Conservation (phyloP, 1,140 invertebrate genomes). For the Diachasma alloeum region DNA sequence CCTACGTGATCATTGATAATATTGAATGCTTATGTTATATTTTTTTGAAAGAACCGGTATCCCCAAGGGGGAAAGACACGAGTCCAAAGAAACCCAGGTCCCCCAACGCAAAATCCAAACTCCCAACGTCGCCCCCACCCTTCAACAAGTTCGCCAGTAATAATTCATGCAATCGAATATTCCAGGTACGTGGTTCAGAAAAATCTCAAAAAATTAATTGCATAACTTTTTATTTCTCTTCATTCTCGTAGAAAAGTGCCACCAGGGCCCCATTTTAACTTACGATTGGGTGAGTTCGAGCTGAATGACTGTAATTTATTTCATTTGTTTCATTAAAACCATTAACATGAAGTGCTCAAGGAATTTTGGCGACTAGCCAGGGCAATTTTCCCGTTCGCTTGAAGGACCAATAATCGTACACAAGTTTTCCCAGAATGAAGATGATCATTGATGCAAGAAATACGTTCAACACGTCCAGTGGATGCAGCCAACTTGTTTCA, state of each 20-base stretch:
- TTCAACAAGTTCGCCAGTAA: not conserved
- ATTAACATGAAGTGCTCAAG: conserved; percentile 52
- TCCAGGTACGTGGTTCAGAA: not conserved
- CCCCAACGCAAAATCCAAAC: not conserved
- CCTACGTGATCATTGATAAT: too few species aligned
- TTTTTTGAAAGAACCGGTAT: not conserved
- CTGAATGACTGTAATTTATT: not conserved
- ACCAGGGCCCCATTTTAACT: not conserved
- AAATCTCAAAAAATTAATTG: not conserved
- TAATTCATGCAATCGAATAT: not conserved
- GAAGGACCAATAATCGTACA: conserved; percentile 83
- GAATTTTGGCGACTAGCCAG: conserved; percentile 80
- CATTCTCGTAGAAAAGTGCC: not conserved
- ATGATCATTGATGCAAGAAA: conserved; percentile 74
- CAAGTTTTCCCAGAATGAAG: conserved; percentile 75
- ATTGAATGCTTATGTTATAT: too few species aligned
- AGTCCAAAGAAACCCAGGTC: not conserved
- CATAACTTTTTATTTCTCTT: not conserved
- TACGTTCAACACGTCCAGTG: conserved; percentile 78
- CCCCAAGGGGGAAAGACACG: not conserved
- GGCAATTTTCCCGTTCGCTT: conserved; percentile 80
- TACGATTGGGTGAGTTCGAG: not conserved
- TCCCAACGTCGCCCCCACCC: not conserved
- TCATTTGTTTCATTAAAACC: not conserved
- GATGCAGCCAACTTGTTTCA: conserved; percentile 64